Evolutionary conservation across 2,888 invertebrate species (phyloP).

Genomic region (Entomobrya multifasciata): DNA sequence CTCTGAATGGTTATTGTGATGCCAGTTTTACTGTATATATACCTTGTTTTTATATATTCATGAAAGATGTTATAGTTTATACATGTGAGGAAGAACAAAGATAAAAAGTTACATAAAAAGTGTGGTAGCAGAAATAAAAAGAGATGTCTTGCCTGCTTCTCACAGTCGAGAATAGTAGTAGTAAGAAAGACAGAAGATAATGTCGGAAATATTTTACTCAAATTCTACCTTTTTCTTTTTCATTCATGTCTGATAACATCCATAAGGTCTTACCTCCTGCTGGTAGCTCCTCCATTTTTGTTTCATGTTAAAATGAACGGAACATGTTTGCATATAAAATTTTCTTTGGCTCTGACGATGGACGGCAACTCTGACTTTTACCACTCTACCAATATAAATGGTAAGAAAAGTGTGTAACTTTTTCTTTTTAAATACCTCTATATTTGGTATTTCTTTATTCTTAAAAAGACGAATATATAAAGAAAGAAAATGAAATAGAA

Average conservation of each 20-base stretch:
- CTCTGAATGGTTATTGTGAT: too few species aligned
- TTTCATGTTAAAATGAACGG: constrained; percentile 13
- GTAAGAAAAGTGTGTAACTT: constrained; percentile 13
- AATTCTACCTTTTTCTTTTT: constrained; percentile 65
- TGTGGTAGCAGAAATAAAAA: constrained; percentile 47
- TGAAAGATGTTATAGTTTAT: too few species aligned
- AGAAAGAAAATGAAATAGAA: constrained; percentile 30
- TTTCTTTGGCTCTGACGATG: too few species aligned
- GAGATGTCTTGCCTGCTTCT: constrained; percentile 51
- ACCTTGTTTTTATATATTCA: too few species aligned
- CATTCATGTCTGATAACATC: constrained; percentile 67
- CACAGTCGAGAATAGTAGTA: constrained; percentile 39
- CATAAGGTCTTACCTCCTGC: constrained; percentile 67
- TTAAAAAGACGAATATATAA: too few species aligned
- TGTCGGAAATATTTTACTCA: constrained; percentile 73
- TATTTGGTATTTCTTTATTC: constrained; percentile 15
- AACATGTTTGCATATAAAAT: constrained; percentile 30
- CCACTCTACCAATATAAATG: too few species aligned
- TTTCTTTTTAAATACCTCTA: background rate
- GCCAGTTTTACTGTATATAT: too few species aligned
- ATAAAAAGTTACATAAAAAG: constrained; percentile 54
- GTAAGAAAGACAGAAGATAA: constrained; percentile 52
- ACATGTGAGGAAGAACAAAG: constrained; percentile 10
- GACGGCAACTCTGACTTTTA: too few species aligned
- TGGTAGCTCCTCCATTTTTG: constrained; percentile 40